Evolutionary conservation across 2,113 vertebrate species (phyloP).

Genomic region (Cyprinodon brontotheroides): DNA sequence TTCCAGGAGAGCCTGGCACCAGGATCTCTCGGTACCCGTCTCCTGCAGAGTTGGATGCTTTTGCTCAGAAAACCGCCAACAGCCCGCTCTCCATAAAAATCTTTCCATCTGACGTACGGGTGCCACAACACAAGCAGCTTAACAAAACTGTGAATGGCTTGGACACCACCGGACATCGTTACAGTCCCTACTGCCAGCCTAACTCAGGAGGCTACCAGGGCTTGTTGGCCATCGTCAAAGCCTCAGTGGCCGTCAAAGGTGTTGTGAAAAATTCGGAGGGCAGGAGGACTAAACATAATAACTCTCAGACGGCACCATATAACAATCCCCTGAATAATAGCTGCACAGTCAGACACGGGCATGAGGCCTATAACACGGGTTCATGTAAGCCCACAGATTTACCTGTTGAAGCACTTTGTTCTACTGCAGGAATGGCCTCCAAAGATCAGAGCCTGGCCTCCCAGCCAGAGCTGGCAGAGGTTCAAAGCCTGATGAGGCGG

Average conservation of each 20-base stretch:
- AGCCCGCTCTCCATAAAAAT: slow-evolving; percentile 96
- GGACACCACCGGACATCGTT: slow-evolving; percentile 89
- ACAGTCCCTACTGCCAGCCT: slow-evolving; percentile 84
- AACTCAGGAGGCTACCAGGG: slow-evolving; percentile 86
- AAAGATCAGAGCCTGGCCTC: slow-evolving; percentile 81
- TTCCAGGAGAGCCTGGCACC: slow-evolving; percentile 83
- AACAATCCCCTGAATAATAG: slow-evolving; percentile 82
- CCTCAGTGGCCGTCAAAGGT: slow-evolving; percentile 77
- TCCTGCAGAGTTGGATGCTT: slow-evolving; percentile 94
- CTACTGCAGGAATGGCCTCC: slow-evolving; percentile 81
- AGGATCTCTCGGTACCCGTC: slow-evolving; percentile 90
- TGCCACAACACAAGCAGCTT: slow-evolving; percentile 97
- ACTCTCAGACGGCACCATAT: slow-evolving; percentile 87
- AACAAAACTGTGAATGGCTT: slow-evolving; percentile 94
- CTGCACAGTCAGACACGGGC: slow-evolving; percentile 83
- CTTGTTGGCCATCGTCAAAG: slow-evolving; percentile 87
- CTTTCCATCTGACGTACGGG: slow-evolving; percentile 93
- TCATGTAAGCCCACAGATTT: slow-evolving; percentile 85
- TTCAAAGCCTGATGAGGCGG: slow-evolving; percentile 93
- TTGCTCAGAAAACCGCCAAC: slow-evolving; percentile 93
- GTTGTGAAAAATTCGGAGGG: slow-evolving; percentile 91
- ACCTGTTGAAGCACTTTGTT: slow-evolving; percentile 77
- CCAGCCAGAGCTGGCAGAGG: slow-evolving; percentile 86
- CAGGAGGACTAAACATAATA: slow-evolving; percentile 90
- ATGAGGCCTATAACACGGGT: slow-evolving; percentile 79